Percentiles rank a stretch among this genome's conserved stretches.
phyloP scores from a whole-genome alignment of 2,797 vertebrate species.

The Microcaecilia unicolor region DNA sequence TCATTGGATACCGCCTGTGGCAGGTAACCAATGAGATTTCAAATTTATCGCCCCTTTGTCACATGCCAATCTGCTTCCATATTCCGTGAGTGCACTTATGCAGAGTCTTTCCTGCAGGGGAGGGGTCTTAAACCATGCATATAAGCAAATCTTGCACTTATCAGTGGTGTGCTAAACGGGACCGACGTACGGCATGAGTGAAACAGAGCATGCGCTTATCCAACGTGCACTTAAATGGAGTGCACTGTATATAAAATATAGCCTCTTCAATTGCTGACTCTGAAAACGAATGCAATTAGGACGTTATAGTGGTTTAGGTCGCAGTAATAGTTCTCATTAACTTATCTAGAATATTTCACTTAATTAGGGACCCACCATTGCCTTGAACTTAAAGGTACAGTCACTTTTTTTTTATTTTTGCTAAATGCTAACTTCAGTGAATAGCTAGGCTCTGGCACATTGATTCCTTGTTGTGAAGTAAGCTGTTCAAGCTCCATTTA shows the following conservation, averaged over 20 bases:
- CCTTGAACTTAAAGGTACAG: constrained; percentile 48
- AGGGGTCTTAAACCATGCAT: no score
- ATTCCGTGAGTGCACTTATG: no score
- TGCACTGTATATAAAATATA: constrained; percentile 27
- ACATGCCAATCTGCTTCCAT: no score
- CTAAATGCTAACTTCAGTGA: constrained; percentile 66
- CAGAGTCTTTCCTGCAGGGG: no score
- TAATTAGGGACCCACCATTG: constrained; percentile 47
- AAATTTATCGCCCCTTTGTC: no score
- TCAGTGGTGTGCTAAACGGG: no score
- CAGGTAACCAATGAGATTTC: no score
- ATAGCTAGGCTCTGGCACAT: constrained; percentile 85
- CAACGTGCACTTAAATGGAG: no score
- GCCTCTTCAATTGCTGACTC: constrained; percentile 8
- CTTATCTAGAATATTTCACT: constrained; percentile 34
- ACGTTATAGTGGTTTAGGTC: constrained; percentile 17
- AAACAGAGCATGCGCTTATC: no score
- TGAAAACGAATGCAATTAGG: constrained; percentile 36
- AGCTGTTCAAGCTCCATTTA: constrained; percentile 97
- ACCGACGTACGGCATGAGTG: no score
- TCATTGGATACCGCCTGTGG: no score
- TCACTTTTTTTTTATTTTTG: constrained; percentile 25
- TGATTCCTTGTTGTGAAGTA: constrained; percentile 97
- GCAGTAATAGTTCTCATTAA: constrained; percentile 9
- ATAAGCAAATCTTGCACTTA: no score